phyloP scores from a whole-genome alignment of 2,888 invertebrate genomes.

The Parnassius mnemosyne region DNA sequence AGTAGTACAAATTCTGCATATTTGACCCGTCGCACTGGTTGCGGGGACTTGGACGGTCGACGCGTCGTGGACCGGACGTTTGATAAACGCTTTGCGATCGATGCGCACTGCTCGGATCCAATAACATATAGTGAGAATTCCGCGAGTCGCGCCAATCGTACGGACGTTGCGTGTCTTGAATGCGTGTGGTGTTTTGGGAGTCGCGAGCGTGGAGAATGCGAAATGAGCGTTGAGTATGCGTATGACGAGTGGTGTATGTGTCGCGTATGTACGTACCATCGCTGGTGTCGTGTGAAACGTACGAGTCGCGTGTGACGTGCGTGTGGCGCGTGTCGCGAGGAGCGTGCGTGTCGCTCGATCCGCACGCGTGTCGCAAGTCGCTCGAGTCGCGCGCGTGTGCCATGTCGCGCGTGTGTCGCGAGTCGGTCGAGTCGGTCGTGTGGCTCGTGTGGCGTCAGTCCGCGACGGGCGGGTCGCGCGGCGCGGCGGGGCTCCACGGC shows the following conservation, averaged over 20 bases:
- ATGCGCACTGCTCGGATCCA: not conserved
- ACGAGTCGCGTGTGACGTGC: constrained; percentile 18
- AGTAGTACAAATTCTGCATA: constrained; percentile 7
- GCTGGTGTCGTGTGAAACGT: constrained; percentile 14
- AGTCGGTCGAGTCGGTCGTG: constrained; percentile 27
- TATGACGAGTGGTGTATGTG: not conserved
- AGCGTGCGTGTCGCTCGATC: constrained; percentile 25
- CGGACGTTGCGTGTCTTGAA: not conserved
- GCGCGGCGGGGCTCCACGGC: constrained; percentile 58
- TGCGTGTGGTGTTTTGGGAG: too few relatives aligned
- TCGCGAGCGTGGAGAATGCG: not conserved
- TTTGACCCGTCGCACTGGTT: not conserved
- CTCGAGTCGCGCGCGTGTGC: constrained; percentile 27
- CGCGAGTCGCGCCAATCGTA: not conserved
- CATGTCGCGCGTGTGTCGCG: constrained; percentile 2
- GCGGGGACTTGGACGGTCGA: not conserved
- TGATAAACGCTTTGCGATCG: not conserved
- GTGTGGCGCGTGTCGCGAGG: not conserved
- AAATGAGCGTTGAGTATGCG: not conserved
- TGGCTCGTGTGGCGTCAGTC: constrained; percentile 26
- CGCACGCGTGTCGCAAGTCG: constrained; percentile 9
- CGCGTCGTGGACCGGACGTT: not conserved
- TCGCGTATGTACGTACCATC: not conserved
- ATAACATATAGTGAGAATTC: not conserved
- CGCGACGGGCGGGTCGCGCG: constrained; percentile 32